Evolutionary conservation across 2,888 invertebrate genomes (phyloP).

Genomic region (Brachyptera risi): DNA sequence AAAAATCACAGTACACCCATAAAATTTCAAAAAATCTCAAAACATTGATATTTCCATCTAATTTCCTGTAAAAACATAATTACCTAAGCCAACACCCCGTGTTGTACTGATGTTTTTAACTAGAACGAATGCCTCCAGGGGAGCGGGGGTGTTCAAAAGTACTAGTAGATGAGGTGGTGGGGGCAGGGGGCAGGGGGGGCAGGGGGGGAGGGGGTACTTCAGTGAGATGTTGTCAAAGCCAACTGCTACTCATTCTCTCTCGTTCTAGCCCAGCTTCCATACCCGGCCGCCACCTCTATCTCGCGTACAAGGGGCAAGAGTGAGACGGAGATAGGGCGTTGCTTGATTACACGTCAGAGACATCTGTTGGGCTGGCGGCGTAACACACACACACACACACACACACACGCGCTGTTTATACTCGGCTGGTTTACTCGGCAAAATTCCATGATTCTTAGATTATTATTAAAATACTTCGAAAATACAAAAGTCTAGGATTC

Average conservation of each 20-base stretch:
- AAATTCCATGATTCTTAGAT: too few species aligned
- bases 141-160: not conserved
- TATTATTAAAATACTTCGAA: too few species aligned
- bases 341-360: constrained; percentile 35
- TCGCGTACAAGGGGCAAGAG: not conserved
- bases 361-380: constrained; percentile 33
- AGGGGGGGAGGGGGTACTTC: not conserved
- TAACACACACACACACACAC: constrained; percentile 19
- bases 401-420: not conserved
- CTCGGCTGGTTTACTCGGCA: too few species aligned
- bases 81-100: not conserved
- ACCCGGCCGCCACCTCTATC: not conserved
- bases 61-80: too few species aligned
- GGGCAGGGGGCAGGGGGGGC: not conserved
- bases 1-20: too few species aligned
- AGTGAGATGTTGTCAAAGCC: constrained; percentile 12
- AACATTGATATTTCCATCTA: too few species aligned
- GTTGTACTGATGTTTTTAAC: not conserved
- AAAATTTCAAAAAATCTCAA: too few species aligned
- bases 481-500: too few species aligned
- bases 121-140: not conserved
- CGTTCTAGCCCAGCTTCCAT: not conserved
- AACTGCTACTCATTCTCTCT: constrained; percentile 6
- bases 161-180: not conserved
- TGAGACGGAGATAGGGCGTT: not conserved